phyloP scores from a whole-genome alignment of 2,888 invertebrate species.

The Dasysyrphus tricinctus region DNA sequence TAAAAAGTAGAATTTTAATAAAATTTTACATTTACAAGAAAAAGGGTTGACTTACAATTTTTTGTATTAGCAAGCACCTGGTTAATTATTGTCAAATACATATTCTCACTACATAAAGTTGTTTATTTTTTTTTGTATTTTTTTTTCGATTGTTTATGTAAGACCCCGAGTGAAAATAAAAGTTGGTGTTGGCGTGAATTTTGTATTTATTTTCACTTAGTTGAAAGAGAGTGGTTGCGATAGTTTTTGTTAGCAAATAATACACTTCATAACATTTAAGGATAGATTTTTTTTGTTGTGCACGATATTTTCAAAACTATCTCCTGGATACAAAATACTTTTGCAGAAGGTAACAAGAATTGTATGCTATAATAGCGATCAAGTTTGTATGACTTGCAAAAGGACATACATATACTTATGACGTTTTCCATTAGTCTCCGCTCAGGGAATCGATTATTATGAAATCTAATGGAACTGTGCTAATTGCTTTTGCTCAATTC shows the following conservation, averaged over 20 bases:
- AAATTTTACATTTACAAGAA: conserved; percentile 52
- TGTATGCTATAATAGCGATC: too few relatives aligned
- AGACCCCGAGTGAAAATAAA: conserved; percentile 36
- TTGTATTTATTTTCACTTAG: background rate
- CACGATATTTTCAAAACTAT: background rate
- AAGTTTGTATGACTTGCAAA: too few relatives aligned
- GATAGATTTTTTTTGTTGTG: background rate
- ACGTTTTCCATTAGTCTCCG: too few relatives aligned
- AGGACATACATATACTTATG: too few relatives aligned
- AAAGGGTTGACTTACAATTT: conserved; percentile 53
- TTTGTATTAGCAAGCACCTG: conserved; percentile 64
- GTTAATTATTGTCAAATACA: conserved; percentile 73
- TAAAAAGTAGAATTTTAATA: conserved; percentile 25
- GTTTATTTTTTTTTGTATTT: background rate
- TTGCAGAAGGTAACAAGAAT: too few relatives aligned
- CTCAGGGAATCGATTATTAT: too few relatives aligned
- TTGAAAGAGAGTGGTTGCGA: background rate
- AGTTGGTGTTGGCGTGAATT: background rate
- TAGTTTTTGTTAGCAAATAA: background rate
- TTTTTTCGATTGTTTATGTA: conserved; percentile 18
- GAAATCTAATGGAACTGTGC: too few relatives aligned
- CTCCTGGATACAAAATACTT: too few relatives aligned
- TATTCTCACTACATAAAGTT: conserved; percentile 61
- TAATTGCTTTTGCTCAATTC: too few relatives aligned
- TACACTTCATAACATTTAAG: background rate